Conservation (phyloP, 2,888 invertebrate genomes). For the Pecten maximus region DNA sequence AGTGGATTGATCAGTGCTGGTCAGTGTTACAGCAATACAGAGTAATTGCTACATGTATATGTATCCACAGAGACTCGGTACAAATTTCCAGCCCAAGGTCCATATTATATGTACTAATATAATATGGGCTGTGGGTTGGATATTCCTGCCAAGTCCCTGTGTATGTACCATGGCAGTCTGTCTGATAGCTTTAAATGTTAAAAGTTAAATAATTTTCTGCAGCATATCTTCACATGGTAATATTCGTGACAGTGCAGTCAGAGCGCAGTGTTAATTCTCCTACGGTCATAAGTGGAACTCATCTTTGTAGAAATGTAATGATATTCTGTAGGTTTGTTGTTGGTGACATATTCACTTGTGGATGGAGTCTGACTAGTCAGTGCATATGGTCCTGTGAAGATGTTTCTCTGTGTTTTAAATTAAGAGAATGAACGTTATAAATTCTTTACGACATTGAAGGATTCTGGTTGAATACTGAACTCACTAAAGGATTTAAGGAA, state of each 20-base stretch:
- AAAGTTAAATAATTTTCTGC: neutral
- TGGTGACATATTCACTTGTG: too few relatives aligned
- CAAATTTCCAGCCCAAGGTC: too few relatives aligned
- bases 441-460: neutral
- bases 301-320: too few relatives aligned
- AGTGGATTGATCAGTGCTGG: neutral
- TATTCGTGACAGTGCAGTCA: neutral
- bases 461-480: neutral
- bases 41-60: neutral
- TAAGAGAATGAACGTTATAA: neutral
- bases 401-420: neutral
- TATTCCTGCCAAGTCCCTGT: too few relatives aligned
- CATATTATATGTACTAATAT: too few relatives aligned
- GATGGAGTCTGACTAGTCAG: neutral
- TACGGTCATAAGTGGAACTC: neutral
- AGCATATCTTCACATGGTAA: neutral
- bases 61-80: too few relatives aligned
- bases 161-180: neutral
- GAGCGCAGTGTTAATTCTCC: neutral
- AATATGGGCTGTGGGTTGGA: too few relatives aligned
- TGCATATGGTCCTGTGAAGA: neutral
- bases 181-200: neutral
- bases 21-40: neutral
- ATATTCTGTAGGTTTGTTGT: neutral
- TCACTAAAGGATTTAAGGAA: neutral